Base-by-base conservation (phyloP, 2,797 vertebrate species). In the Diplodus sargus region DNA sequence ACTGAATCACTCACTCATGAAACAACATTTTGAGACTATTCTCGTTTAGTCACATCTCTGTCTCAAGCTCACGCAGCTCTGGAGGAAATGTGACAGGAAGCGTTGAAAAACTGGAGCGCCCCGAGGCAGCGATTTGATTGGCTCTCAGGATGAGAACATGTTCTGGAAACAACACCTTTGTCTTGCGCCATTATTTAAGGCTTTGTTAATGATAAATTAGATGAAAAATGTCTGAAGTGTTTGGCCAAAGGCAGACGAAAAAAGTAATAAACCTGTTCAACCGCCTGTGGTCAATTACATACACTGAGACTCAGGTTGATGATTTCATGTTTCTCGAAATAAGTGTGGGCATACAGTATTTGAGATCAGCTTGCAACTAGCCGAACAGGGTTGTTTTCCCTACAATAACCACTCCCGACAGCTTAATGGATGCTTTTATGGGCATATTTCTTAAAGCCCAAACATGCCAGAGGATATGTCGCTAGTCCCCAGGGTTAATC, bases 1-100 rank as follows among this genome's bases (percentile, higher is more conserved):
- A 85, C 77, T 9, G 61, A 84, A 76, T 75, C 78, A 56, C 76
- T 88, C 77, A 57, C 56, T 86, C 79, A 82, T 81, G 87, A 89
- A 90, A 87, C 89, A 65, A 62, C 63, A 65, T 84, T 89, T 74
- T 66, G 49, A 81, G 81, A 76, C 62, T 74, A 81, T 83, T 89
- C 79, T 78, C 6, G 53, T 79, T 70, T 30, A 62, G 69, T 78
- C 74, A 74, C 78, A 69, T 85, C 71, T 81, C 76, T 71, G 20
- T 83, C 78, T 82, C 43, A 9, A 60, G 51, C 79, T 68, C 60
- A 58, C 4, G 45, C 13, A 17, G 70, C 74, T 63, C 30, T 5
- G 20, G 64, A 74, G 57, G 52, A 81, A 39, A 79, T 74, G 1
- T 74, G 76, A 83, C 64, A 76, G 45, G 66, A 70, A 75, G 65